These are phyloP conservation scores for Phoxinus phoxinus DNA, from an alignment of 2,113 vertebrate genomes.

Conservation along the genomic window DNA sequence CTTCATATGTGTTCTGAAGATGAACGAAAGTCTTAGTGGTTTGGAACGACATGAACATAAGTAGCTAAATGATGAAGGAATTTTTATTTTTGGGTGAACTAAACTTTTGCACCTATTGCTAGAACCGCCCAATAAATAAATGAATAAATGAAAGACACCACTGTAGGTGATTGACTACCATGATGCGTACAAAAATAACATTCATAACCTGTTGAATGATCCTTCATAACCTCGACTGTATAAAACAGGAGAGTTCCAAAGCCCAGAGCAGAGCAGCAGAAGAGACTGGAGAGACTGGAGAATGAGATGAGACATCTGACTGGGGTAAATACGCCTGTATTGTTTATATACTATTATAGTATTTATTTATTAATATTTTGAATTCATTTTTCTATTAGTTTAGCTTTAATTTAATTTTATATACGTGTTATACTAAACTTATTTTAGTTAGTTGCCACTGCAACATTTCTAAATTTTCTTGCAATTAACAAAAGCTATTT, in stretches of 20 bases:
- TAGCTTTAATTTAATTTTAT: neutral
- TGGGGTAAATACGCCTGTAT: constrained; percentile 66
- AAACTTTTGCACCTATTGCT: too few species aligned
- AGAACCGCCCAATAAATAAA: too few species aligned
- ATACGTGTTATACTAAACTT: neutral
- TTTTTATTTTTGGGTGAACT: too few species aligned
- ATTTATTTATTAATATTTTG: neutral
- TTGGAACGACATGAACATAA: too few species aligned
- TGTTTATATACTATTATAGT: neutral
- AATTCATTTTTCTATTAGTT: neutral
- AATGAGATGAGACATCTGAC: constrained; percentile 52
- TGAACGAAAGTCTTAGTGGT: too few species aligned
- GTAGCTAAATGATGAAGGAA: too few species aligned
- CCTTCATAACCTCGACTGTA: neutral
- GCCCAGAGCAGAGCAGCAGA: constrained; percentile 54
- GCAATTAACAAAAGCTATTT: too few species aligned
- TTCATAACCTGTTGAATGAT: neutral
- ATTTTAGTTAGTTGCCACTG: neutral
- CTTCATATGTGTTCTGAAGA: too few species aligned
- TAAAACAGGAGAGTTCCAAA: constrained; percentile 65
- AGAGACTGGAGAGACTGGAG: constrained; percentile 57
- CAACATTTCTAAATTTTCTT: neutral
- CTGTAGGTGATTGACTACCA: neutral
- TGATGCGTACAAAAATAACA: neutral
- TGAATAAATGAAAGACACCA: neutral